Evolutionary conservation across 2,797 vertebrate genomes (phyloP), one percentile per base, ranked within the genome.

Genomic region (Decapterus maruadsi): DNA sequence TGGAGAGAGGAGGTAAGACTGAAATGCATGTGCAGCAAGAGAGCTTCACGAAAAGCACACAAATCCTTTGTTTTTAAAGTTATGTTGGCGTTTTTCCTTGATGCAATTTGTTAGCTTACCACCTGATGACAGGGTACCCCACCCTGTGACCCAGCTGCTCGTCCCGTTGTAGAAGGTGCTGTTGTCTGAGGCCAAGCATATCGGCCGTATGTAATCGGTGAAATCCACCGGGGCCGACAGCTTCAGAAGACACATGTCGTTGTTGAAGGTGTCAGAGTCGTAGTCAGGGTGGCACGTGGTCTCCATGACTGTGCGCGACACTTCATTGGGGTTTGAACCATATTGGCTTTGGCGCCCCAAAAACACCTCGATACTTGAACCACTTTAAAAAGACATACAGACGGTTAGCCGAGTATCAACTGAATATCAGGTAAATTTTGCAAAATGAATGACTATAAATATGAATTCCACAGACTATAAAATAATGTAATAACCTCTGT

Each of bases 111-210:
- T 4, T 20, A 42, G 13, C 75, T 80, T 62, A 90, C 89, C 29
- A 48, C 3, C 0, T 40, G 8, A 0, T 0, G 1, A 0, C 2
- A n/a, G 40, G 0, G 0, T 0, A 0, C 82, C 79, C 62, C 83
- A 86, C 43, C 88, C 87, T 6, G 81, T 43, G 40, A 85, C 48
- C 89, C 87, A 92, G 83, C 77, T 77, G n/a, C 1, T 19, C 0
- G 53, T 54, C 9, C 83, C 83, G 0, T 26, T 8, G 64, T 80
- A 2, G 72, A 91, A 75, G 4, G 51, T 58, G 61, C 90, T 90
- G 16, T 10, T 0, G 0, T 1, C 3, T 0, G 72, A 72, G 69
- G 94, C 92, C 6, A 96, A 78, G 77, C 95, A 96, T 50, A 96
- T 63, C 0, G 95, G 95, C 6, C 51, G 85, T 38, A 95, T 88